Evolutionary conservation across 2,113 vertebrate genomes (phyloP), one percentile per base, ranked within the genome.

Genomic region (Catharus bicknelli): DNA sequence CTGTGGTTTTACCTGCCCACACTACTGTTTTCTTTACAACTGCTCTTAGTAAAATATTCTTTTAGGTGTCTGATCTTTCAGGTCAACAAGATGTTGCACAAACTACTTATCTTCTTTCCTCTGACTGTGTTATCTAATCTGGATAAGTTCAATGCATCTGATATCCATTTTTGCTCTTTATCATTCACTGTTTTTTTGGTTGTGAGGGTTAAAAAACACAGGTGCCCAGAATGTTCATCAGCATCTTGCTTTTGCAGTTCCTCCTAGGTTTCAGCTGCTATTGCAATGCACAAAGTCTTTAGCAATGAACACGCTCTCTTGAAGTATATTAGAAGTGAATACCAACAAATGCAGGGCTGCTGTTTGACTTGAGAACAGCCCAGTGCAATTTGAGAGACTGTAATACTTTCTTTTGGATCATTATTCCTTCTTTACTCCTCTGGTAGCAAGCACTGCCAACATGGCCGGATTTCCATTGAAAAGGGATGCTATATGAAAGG

Each of bases 361-460:
- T 80, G 72, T 75, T 90, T 83, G 69, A 83, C 48, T 77, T 79
- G 36, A 89, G 58, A 85, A 76, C 68, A 95, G 55, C 84, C 66
- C 84, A 87, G n/a, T 29, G 53, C 53, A 90, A 66, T 91, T 27
- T 83, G 72, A 94, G 59, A 88, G 84, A 72, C 47, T 78, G 50
- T 72, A 86, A 90, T 82, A 86, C 48, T 90, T 94, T 68, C 77
- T 79, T 80, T 83, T 83, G 82, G 90, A 91, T 78, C 81, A 72
- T 90, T 90, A 83, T 72, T 90, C 55, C 57, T 90, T 73, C 75
- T 83, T 87, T 92, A 90, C 79, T 90, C 38, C 59, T 83, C 62
- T 0, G 0, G 36, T 51, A 92, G 85, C 34, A 64, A 88, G 76
- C 66, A 58, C 73, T 82, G 87, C 83, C 89, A 94, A 72, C 27